phyloP scores from a whole-genome alignment of 2,888 invertebrate genomes.

The Eristalis tenax region DNA sequence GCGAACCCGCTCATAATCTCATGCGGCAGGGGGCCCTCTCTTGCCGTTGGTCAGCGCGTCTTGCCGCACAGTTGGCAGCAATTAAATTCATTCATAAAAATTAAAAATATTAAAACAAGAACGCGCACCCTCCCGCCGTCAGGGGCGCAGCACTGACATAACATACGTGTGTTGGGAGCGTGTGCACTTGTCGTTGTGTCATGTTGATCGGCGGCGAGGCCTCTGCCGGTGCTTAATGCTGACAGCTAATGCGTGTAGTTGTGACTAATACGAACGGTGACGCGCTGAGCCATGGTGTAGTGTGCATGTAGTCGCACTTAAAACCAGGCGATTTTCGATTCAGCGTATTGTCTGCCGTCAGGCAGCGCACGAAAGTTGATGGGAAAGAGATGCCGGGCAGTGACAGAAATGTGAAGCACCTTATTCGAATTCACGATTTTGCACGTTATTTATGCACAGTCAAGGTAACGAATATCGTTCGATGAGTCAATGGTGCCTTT shows the following conservation, averaged over 20 bases:
- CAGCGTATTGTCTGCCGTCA: neutral
- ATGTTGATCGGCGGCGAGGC: slow-evolving; percentile 45
- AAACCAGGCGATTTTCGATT: neutral
- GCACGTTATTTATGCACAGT: neutral
- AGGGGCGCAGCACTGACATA: neutral
- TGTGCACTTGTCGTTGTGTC: slow-evolving; percentile 24
- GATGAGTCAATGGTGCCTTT: neutral
- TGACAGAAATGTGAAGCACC: neutral
- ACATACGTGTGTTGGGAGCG: neutral
- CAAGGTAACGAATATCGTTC: neutral
- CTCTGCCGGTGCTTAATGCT: slow-evolving; percentile 22
- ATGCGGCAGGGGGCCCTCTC: no score
- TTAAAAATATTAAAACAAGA: slow-evolving; percentile 39
- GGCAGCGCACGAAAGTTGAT: no score
- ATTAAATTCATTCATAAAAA: slow-evolving; percentile 68
- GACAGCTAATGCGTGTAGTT: slow-evolving; percentile 22
- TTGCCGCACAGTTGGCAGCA: slow-evolving; percentile 6
- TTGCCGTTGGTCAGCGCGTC: slow-evolving; percentile 18
- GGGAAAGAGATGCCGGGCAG: no score
- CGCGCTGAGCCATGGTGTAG: neutral
- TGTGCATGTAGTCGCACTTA: neutral
- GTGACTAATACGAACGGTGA: neutral
- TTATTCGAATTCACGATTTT: neutral
- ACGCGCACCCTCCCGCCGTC: neutral
- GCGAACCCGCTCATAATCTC: neutral